phyloP scores from a whole-genome alignment of 2,797 vertebrate genomes.

The Schizothorax lantsangensis region DNA sequence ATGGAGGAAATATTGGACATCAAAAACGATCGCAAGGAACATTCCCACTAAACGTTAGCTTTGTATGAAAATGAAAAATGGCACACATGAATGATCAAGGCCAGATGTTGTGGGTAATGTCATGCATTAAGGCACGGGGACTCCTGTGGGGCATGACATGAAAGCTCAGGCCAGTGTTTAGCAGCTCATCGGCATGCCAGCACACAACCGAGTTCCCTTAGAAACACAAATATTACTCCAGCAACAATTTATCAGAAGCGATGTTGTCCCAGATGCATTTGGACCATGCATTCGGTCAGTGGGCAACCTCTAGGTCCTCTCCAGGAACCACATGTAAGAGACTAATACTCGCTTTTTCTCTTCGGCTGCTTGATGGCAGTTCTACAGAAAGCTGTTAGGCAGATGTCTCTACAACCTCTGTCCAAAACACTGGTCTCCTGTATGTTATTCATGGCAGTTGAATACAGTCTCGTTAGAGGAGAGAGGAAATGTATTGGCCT shows the following conservation, averaged over 20 bases:
- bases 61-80: conserved; percentile 64
- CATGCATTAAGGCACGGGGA: conserved; percentile 50
- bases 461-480: conserved; percentile 64
- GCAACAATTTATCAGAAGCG: conserved; percentile 5
- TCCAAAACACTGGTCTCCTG: conserved; percentile 69
- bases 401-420: conserved; percentile 75
- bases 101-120: conserved; percentile 71
- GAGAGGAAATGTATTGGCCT: conserved; percentile 64
- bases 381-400: conserved; percentile 78
- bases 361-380: conserved; percentile 65
- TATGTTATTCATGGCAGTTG: conserved; percentile 75
- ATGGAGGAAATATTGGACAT: conserved; percentile 12
- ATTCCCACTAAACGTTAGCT: conserved; percentile 46
- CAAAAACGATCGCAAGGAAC: background rate
- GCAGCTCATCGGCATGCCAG: conserved; percentile 30
- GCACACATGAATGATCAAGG: conserved; percentile 59
- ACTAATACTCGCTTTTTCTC: conserved; percentile 42
- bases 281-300: conserved; percentile 20
- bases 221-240: conserved; percentile 46
- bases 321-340: conserved; percentile 42
- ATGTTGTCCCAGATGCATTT: conserved; percentile 29
- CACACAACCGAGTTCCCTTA: conserved; percentile 33
- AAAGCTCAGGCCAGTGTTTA: conserved; percentile 48
- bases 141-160: conserved; percentile 37
- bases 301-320: conserved; percentile 47